Evolutionary conservation across 2,797 vertebrate species (phyloP), one percentile per base, ranked within the genome.

Genomic region (Schizopygopsis malacanthus): DNA sequence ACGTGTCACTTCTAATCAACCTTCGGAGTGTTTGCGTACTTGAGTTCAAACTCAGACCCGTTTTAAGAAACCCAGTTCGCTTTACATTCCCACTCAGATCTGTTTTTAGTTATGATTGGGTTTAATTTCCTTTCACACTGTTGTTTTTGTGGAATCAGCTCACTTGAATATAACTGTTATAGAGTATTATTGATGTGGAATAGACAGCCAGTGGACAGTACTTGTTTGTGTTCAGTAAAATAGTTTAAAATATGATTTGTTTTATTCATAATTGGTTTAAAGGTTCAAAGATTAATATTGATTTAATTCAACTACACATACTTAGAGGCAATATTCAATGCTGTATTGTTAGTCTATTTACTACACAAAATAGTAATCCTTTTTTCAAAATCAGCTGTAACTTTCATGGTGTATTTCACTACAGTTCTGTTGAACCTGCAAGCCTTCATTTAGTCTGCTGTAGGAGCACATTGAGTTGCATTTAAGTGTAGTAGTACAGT

Each of bases 1-100:
- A 84, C 50, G 50, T 82, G 80, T 28, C 67, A 41, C 10, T 71
- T 56, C 50, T 41, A 37, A 25, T 82, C 22, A 52, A 78, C 37
- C 37, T 67, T 54, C 73, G 33, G 4, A 39, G 72, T 10, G 63
- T 52, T 81, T 43, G 4, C 22, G 2, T 61, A 18, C 77, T 79
- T 18, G 20, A 13, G 25, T n/a, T 65, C 45, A 69, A 43, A 39
- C 18, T 70, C 79, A 11, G 4, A n/a, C 13, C 65, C 13, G 1
- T 54, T 52, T 70, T 50, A 18, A 52, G 65, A 52, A 4, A 54
- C 11, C 43, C 18, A 15, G 61, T 52, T 81, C 45, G 15, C 6
- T 69, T 22, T 33, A 18, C 45, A 22, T 33, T 52, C 12, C 13
- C 61, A n/a, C 20, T 50, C 6, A 52, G 63, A 69, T 33, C 43